These are phyloP conservation scores for Drosophila vallismaia DNA, from an alignment of 2,888 invertebrate genomes.

Conservation along the genomic window DNA sequence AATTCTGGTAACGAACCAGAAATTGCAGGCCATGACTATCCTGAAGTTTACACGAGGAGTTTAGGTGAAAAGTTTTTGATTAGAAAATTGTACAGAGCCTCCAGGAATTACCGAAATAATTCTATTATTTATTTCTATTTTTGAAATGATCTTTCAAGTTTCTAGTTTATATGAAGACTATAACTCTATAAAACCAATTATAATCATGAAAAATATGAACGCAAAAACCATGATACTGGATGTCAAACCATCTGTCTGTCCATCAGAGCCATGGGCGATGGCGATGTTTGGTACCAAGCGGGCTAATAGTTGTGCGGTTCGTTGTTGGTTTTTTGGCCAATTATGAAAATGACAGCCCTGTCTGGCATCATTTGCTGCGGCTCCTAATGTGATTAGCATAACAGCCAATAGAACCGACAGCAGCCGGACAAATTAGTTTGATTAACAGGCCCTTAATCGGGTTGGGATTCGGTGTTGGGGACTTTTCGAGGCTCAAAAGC, in stretches of 20 bases:
- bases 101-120: neutral
- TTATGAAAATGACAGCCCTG: constrained; percentile 70
- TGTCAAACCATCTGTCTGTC: constrained; percentile 6
- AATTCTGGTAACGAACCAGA: constrained; percentile 52
- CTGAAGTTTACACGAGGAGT: constrained; percentile 31
- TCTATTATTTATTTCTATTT: neutral
- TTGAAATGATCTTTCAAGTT: no score
- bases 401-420: constrained; percentile 36
- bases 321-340: constrained; percentile 71
- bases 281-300: neutral
- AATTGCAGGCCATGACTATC: constrained; percentile 35
- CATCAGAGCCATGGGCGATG: constrained; percentile 17
- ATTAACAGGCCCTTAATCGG: constrained; percentile 69
- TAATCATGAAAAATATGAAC: neutral
- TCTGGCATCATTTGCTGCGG: constrained; percentile 28
- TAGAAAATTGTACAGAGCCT: neutral
- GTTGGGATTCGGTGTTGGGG: constrained; percentile 8
- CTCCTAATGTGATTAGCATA: constrained; percentile 75
- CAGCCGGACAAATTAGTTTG: constrained; percentile 63
- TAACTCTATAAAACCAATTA: no score
- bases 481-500: constrained; percentile 19
- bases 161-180: neutral
- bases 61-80: neutral
- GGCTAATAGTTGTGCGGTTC: constrained; percentile 73
- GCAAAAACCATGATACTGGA: constrained; percentile 10